Percentiles rank a stretch among this genome's conserved stretches.
Conservation (phyloP, 2,888 invertebrate species). For the Orchesella flavescens region DNA sequence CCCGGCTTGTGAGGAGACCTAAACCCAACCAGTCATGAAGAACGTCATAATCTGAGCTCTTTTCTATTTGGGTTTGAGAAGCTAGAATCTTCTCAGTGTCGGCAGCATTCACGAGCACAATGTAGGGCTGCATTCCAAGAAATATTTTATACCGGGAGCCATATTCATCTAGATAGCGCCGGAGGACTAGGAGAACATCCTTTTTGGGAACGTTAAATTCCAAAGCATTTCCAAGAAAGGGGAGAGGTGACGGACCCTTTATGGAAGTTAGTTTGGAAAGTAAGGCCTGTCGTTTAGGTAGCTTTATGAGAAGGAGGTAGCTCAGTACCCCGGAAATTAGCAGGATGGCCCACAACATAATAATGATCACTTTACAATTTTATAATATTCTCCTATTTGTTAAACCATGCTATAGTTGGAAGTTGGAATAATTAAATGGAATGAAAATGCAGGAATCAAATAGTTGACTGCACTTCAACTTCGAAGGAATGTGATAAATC, state of each 20-base stretch:
- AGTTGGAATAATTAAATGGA: too few species aligned
- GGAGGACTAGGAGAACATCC: neutral
- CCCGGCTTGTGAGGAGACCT: conserved; percentile 73
- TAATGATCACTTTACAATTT: too few species aligned
- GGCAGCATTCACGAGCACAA: conserved; percentile 21
- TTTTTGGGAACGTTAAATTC: neutral
- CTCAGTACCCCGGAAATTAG: neutral
- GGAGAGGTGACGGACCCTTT: neutral
- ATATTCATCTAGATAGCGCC: neutral
- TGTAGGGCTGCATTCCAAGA: conserved; percentile 24
- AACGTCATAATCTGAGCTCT: conserved; percentile 67
- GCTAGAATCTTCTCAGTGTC: conserved; percentile 65
- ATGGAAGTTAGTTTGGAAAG: neutral
- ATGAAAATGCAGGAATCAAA: too few species aligned
- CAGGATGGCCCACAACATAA: neutral
- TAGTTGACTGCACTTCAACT: too few species aligned
- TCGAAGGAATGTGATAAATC: too few species aligned
- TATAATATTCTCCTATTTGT: too few species aligned
- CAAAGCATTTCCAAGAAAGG: conserved; percentile 25
- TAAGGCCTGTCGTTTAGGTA: neutral
- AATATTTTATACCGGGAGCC: conserved; percentile 30
- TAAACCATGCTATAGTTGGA: too few species aligned
- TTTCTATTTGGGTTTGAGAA: conserved; percentile 59
- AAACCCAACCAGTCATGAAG: conserved; percentile 67
- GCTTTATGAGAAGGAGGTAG: conserved; percentile 5